Evolutionary conservation across 2,797 vertebrate genomes (phyloP), one percentile per base, ranked within the genome.

Genomic region (Hephaestus fuliginosus): DNA sequence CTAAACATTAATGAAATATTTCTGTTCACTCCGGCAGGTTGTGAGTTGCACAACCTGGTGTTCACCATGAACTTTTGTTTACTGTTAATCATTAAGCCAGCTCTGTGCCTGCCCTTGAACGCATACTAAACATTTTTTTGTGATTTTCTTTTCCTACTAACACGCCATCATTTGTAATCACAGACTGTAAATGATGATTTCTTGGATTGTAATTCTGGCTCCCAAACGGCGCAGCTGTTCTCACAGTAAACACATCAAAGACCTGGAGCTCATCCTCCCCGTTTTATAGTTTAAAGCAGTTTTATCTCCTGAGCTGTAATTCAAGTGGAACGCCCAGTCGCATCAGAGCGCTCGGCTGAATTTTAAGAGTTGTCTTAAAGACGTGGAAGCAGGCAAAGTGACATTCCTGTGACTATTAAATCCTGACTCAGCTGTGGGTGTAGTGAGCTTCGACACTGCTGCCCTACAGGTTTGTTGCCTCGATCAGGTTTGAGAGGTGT

Each of bases 51-150:
- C 90, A 93, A 90, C 67, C 48, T 30, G 60, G 20, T 76, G 81
- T 83, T 85, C 69, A 17, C 75, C 60, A 39, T 86, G 88, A 85
- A 78, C 77, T 70, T 94, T 87, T 92, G 82, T 93, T 92, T 80
- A 89, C 80, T 81, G 88, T 90, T 79, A 95, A 95, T 91, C 68
- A 95, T 94, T 94, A 89, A 91, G 66, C 90, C 60, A 36, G 65
- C 36, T 82, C 65, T 61, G 64, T 80, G 65, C 51, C 76, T 79
- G 84, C 66, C 53, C 80, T 83, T 88, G 71, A 80, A 81, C 60
- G 62, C 89, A 90, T 89, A 74, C 81, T 80, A 88, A 0, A 83
- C 81, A 87, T 89, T 88, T 89, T 86, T 80, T 41, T 44, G 36
- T 8, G 11, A 60, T 60, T 33, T 6, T 51, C 5, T 18, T 41